Percentiles rank a stretch among this genome's conserved stretches.
phyloP scores from a whole-genome alignment of 2,113 vertebrate genomes.

The Lamprotornis superbus region DNA sequence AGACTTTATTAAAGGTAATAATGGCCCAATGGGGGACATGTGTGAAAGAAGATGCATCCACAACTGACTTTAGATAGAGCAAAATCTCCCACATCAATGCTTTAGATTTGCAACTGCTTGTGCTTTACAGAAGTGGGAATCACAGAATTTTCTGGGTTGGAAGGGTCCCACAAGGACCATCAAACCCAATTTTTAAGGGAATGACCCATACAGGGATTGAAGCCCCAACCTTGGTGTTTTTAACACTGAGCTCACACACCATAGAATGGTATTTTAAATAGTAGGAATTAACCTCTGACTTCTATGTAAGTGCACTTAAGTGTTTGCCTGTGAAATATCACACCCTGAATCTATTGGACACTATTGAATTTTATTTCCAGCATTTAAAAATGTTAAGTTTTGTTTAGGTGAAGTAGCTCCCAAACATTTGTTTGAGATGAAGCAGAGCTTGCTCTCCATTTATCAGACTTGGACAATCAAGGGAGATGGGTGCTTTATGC shows the following conservation, averaged over 20 bases:
- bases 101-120: background rate
- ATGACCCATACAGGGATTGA: background rate
- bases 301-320: background rate
- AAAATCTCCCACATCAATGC: background rate
- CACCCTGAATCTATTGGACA: background rate
- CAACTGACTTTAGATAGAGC: background rate
- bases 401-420: background rate
- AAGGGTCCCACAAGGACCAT: background rate
- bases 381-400: background rate
- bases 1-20: background rate
- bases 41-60: background rate
- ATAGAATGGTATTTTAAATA: background rate
- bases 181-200: background rate
- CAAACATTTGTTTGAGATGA: background rate
- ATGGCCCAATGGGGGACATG: rapidly evolving
- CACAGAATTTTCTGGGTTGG: background rate
- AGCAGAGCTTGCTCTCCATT: background rate
- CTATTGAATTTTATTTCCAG: background rate
- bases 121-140: background rate
- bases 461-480: background rate
- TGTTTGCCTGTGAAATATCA: background rate
- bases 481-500: background rate
- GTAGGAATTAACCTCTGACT: background rate
- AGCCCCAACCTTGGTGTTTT: background rate
- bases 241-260: background rate